Conservation (phyloP, 2,888 invertebrate genomes). For the Cataglyphis albicans region DNA sequence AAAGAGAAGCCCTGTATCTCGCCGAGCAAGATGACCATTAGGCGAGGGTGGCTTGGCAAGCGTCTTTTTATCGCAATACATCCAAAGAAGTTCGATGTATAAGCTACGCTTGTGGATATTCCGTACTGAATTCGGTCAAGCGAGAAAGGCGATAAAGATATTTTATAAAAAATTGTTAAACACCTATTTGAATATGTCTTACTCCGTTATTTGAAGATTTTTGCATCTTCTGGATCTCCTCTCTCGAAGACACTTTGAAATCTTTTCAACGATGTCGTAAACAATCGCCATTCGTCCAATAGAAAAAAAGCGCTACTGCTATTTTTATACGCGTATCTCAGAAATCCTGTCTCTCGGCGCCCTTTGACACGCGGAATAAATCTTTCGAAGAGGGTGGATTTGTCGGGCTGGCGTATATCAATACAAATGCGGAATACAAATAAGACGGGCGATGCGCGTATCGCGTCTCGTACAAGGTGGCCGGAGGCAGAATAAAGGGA, state of each 20-base stretch:
- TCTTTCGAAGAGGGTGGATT: slow-evolving; percentile 41
- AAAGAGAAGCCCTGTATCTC: slow-evolving; percentile 51
- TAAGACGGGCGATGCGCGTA: slow-evolving; percentile 23
- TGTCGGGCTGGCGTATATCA: slow-evolving; percentile 41
- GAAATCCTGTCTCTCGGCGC: not conserved
- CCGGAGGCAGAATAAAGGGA: not conserved
- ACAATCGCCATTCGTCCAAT: slow-evolving; percentile 20
- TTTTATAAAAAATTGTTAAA: slow-evolving; percentile 26
- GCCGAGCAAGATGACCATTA: slow-evolving; percentile 55
- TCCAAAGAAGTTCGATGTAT: slow-evolving; percentile 15
- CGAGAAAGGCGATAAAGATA: slow-evolving; percentile 22
- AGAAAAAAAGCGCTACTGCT: not conserved
- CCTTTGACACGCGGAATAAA: slow-evolving; percentile 44
- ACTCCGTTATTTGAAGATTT: slow-evolving; percentile 3
- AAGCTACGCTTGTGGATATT: not conserved
- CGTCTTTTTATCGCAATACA: slow-evolving; percentile 51
- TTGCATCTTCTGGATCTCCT: not conserved
- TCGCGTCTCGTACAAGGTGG: not conserved
- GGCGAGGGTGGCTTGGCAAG: slow-evolving; percentile 51
- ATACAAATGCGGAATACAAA: slow-evolving; percentile 46
- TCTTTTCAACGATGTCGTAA: slow-evolving; percentile 18
- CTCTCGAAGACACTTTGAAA: too few relatives aligned
- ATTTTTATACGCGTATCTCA: not conserved
- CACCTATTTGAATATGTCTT: slow-evolving; percentile 10
- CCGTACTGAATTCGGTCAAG: slow-evolving; percentile 5